phyloP scores from a whole-genome alignment of 92 coral and sea anemone genomes.

The Meandrina meandrites region DNA sequence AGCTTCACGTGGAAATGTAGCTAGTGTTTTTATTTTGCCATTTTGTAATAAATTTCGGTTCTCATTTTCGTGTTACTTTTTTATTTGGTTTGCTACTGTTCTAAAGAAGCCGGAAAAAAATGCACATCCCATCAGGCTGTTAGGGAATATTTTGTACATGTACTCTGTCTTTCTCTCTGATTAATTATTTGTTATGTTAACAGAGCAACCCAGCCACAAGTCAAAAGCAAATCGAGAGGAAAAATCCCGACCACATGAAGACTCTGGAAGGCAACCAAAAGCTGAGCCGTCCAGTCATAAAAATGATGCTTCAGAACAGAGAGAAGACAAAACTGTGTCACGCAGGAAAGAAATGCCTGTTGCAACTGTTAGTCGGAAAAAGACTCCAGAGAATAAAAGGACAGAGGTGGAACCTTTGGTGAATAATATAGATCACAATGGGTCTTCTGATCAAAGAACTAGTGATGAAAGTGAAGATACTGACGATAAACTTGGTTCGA shows the following conservation, averaged over 20 bases:
- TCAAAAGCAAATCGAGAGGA: conserved; percentile 33
- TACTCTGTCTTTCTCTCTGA: not conserved
- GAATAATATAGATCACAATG: conserved; percentile 38
- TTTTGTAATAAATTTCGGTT: too few species aligned
- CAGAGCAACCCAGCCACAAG: conserved; percentile 16
- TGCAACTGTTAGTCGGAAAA: conserved; percentile 21
- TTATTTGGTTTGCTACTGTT: too few species aligned
- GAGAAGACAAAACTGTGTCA: not conserved
- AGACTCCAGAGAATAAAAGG: conserved; percentile 17
- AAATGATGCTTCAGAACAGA: conserved; percentile 1
- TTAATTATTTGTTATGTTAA: not conserved
- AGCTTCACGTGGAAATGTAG: too few species aligned
- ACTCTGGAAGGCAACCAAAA: conserved; percentile 9
- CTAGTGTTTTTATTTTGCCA: too few species aligned
- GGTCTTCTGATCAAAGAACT: conserved; percentile 46
- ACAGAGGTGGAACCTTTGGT: conserved; percentile 26
- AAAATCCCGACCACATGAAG: conserved; percentile 10
- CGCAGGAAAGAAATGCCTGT: conserved; percentile 19
- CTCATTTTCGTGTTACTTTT: too few species aligned
- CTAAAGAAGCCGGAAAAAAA: too few species aligned
- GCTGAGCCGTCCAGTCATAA: not conserved
- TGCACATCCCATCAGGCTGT: not conserved
- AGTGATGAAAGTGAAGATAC: conserved; percentile 45
- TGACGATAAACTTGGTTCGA: conserved; percentile 48
- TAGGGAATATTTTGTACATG: not conserved